Conservation (phyloP, 2,797 vertebrate genomes). For the Enteromius treurensis region DNA sequence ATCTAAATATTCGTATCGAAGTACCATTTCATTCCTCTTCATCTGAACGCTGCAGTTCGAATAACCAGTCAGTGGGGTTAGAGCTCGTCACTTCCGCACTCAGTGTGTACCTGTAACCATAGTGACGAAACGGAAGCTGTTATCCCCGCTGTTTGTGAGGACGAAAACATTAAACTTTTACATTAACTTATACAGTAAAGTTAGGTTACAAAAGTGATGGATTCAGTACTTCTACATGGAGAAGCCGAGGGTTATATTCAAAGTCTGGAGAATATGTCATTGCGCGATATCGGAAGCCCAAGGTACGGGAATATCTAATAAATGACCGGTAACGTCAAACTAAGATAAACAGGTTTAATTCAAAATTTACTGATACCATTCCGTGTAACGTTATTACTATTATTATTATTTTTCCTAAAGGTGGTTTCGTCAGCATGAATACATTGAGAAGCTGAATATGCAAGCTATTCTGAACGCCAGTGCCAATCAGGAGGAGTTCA, state of each 20-base stretch:
- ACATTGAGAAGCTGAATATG: constrained; percentile 94
- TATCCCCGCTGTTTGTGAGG: not conserved
- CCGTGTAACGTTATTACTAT: not conserved
- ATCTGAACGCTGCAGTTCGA: not conserved
- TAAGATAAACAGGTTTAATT: not conserved
- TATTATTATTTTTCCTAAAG: constrained; percentile 66
- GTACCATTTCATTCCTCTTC: not conserved
- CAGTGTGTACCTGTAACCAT: constrained; percentile 46
- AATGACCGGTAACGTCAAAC: not conserved
- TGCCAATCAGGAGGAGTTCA: constrained; percentile 82
- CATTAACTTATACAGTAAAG: not conserved
- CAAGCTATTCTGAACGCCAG: constrained; percentile 89
- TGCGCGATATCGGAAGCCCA: constrained; percentile 79
- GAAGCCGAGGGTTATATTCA: constrained; percentile 83
- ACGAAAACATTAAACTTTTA: not conserved
- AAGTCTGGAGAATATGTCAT: constrained; percentile 75
- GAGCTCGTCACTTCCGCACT: constrained; percentile 1
- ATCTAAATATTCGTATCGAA: not conserved
- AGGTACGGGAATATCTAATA: constrained; percentile 56
- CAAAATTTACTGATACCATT: not conserved
- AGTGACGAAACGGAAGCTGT: constrained; percentile 22
- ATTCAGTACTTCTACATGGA: constrained; percentile 69
- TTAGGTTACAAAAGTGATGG: constrained; percentile 31
- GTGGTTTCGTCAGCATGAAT: constrained; percentile 91
- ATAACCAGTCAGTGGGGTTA: not conserved